These are phyloP conservation scores for Bergia sp. DNA, from an alignment of 92 coral and sea anemone species.

Conservation along the genomic window DNA sequence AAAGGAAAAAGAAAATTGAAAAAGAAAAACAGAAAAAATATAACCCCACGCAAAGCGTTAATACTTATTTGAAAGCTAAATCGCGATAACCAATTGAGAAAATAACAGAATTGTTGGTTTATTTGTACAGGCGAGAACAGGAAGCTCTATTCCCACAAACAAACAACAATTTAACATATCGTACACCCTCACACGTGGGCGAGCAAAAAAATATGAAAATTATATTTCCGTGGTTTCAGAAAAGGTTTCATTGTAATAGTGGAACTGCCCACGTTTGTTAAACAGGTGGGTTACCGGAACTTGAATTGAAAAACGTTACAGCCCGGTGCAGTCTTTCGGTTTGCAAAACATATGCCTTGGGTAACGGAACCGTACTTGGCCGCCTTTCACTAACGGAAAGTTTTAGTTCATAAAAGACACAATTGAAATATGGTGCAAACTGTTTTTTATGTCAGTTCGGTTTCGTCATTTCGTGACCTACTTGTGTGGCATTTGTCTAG, in stretches of 20 bases:
- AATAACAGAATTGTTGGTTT: not conserved
- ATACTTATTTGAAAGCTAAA: not conserved
- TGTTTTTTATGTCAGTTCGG: not conserved
- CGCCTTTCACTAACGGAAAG: not conserved
- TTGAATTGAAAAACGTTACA: not conserved
- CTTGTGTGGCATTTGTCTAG: not conserved
- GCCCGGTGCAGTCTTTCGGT: not conserved
- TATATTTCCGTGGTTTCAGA: not conserved
- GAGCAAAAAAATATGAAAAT: not conserved
- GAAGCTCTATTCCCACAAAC: slow-evolving; percentile 4
- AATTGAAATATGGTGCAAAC: not conserved
- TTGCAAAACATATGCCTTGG: not conserved
- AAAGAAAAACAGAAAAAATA: not conserved
- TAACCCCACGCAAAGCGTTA: not conserved
- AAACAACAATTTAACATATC: not conserved
- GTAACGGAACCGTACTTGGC: not conserved
- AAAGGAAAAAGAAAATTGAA: not conserved
- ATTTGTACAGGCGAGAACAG: slow-evolving; percentile 18
- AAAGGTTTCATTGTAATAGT: not conserved
- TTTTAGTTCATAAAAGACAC: not conserved
- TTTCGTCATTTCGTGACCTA: slow-evolving; percentile 7
- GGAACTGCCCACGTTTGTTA: not conserved
- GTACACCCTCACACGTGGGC: slow-evolving; percentile 10
- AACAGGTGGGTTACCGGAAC: slow-evolving; percentile 16
- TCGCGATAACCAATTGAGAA: not conserved